Percentiles rank a stretch among this genome's conserved stretches.
These are phyloP conservation scores for Rhabdophis nuchalis DNA, from an alignment of 2,797 vertebrate species.

Conservation along the genomic window DNA sequence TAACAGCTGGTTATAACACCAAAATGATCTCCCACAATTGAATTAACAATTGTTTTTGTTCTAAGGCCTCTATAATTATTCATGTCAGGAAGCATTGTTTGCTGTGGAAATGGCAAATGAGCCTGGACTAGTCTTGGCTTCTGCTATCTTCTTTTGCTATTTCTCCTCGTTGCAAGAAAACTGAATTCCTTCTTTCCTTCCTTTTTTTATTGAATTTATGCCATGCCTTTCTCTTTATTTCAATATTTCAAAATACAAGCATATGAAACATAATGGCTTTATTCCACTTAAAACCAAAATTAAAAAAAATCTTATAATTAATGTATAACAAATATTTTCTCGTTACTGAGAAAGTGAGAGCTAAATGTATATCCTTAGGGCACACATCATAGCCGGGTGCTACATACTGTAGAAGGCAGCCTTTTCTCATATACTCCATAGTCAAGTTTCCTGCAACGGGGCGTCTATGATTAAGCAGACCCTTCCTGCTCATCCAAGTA, in stretches of 20 bases:
- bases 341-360: neutral
- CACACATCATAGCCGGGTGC: neutral
- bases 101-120: neutral
- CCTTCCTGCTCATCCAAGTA: neutral
- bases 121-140: neutral
- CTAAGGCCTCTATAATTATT: conserved; percentile 16
- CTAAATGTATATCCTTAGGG: neutral
- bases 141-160: neutral
- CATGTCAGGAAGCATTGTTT: conserved; percentile 13
- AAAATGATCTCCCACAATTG: conserved; percentile 18
- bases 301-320: neutral
- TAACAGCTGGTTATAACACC: conserved; percentile 27
- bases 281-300: neutral
- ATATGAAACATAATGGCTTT: neutral
- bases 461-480: neutral
- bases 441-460: neutral
- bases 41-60: conserved; percentile 27
- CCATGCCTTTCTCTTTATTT: neutral
- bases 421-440: neutral
- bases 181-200: neutral
- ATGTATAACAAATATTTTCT: neutral
- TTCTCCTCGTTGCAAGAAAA: neutral
- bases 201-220: neutral
- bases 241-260: neutral
- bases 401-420: neutral